Evolutionary conservation across 2,888 invertebrate species (phyloP).

Genomic region (Idaea straminata): DNA sequence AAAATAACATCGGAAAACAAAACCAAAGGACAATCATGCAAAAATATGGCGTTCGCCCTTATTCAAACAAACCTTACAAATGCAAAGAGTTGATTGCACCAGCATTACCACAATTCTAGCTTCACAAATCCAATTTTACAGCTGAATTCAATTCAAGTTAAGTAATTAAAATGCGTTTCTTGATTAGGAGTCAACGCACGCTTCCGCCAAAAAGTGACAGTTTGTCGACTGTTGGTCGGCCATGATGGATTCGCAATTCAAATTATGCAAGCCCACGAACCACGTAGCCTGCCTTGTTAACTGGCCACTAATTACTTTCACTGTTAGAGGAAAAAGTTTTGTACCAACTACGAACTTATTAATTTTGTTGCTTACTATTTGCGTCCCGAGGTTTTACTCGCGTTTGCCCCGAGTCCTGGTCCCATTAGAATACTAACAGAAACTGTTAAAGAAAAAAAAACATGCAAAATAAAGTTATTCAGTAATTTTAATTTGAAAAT

Average conservation of each 20-base stretch:
- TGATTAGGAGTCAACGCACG: conserved; percentile 59
- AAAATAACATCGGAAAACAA: too few relatives aligned
- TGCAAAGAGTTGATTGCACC: background rate
- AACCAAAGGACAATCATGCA: too few relatives aligned
- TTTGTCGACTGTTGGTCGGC: conserved; percentile 47
- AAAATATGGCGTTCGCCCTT: too few relatives aligned
- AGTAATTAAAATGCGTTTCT: conserved; percentile 24
- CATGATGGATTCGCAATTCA: conserved; percentile 52
- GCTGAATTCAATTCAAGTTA: background rate
- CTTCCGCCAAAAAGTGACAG: conserved; percentile 62
- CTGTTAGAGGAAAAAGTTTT: conserved; percentile 31
- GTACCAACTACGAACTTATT: background rate
- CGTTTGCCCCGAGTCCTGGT: too few relatives aligned
- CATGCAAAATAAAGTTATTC: too few relatives aligned
- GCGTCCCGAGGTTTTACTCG: background rate
- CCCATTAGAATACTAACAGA: too few relatives aligned
- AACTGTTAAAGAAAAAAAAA: too few relatives aligned
- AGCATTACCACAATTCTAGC: background rate
- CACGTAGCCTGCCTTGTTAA: conserved; percentile 54
- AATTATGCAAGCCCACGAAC: conserved; percentile 69
- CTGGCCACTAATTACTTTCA: conserved; percentile 58
- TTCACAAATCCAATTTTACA: background rate
- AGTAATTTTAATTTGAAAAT: too few relatives aligned
- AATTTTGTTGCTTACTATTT: background rate
- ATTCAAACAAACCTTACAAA: background rate